A percentile compares a stretch with the other conserved stretches of the same genome.
These are phyloP conservation scores for Petroica traversi DNA, from an alignment of 2,113 vertebrate genomes.

Conservation along the genomic window DNA sequence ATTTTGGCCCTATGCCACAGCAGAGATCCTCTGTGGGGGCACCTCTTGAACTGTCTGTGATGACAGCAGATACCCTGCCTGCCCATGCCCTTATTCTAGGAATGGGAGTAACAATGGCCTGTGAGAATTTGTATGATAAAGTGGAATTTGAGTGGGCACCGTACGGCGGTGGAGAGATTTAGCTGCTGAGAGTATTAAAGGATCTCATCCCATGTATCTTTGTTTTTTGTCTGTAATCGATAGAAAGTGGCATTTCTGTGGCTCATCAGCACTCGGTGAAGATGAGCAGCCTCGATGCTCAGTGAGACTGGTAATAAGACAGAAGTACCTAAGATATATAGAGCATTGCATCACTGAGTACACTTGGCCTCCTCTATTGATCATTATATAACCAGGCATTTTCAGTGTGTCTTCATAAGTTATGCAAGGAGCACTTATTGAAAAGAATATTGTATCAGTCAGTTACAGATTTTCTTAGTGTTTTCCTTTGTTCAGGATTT, in stretches of 20 bases:
- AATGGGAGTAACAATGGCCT: fast-evolving
- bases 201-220: not conserved
- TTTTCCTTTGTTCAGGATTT: not conserved
- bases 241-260: not conserved
- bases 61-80: not conserved
- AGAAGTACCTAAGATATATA: not conserved
- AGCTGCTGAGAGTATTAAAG: not conserved
- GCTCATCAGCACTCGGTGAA: not conserved
- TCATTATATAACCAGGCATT: not conserved
- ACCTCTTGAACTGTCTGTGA: fast-evolving
- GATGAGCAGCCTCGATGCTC: not conserved
- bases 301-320: not conserved
- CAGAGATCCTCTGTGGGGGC: not conserved
- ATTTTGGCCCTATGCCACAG: not conserved
- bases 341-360: not conserved
- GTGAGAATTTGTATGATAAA: not conserved
- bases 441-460: not conserved
- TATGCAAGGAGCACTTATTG: not conserved
- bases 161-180: not conserved
- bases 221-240: not conserved
- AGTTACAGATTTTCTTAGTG: not conserved
- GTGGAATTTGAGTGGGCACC: not conserved
- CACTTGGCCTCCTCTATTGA: not conserved
- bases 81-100: not conserved
- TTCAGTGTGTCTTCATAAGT: not conserved